Evolutionary conservation across 2,113 vertebrate genomes (phyloP).

Genomic region (Sapayoa aenigma): DNA sequence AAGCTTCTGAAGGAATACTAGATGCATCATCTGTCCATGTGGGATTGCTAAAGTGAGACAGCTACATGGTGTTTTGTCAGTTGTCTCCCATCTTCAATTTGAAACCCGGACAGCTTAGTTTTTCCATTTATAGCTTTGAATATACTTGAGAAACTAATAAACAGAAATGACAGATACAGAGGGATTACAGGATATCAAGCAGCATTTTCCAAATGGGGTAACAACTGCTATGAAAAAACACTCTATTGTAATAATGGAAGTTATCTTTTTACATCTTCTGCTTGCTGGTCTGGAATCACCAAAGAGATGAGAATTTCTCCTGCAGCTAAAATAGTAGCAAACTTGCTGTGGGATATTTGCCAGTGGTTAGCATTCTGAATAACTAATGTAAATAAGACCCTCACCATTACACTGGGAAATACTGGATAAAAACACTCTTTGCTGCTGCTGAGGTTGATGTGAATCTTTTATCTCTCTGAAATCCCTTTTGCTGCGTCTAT

Average conservation of each 20-base stretch:
- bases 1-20: neutral
- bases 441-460: neutral
- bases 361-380: neutral
- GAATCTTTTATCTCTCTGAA: neutral
- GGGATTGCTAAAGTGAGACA: slow-evolving; percentile 58
- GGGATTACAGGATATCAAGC: slow-evolving; percentile 51
- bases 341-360: neutral
- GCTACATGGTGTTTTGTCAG: slow-evolving; percentile 31
- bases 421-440: neutral
- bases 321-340: neutral
- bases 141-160: slow-evolving; percentile 57
- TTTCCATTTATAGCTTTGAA: slow-evolving; percentile 50
- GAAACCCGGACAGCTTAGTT: neutral
- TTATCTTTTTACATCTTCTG: slow-evolving; percentile 58
- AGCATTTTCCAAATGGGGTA: slow-evolving; percentile 57
- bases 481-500: neutral
- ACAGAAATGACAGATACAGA: slow-evolving; percentile 50
- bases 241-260: slow-evolving; percentile 52
- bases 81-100: slow-evolving; percentile 43
- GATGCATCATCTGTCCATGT: neutral
- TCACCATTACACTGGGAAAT: neutral
- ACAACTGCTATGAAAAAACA: slow-evolving; percentile 50
- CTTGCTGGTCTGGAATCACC: slow-evolving; percentile 29
- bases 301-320: slow-evolving; percentile 27
- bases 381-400: neutral